Evolutionary conservation across 37 sponge, comb jelly and placozoan species (phyloP).

Genomic region (Tethya wilhelma): DNA sequence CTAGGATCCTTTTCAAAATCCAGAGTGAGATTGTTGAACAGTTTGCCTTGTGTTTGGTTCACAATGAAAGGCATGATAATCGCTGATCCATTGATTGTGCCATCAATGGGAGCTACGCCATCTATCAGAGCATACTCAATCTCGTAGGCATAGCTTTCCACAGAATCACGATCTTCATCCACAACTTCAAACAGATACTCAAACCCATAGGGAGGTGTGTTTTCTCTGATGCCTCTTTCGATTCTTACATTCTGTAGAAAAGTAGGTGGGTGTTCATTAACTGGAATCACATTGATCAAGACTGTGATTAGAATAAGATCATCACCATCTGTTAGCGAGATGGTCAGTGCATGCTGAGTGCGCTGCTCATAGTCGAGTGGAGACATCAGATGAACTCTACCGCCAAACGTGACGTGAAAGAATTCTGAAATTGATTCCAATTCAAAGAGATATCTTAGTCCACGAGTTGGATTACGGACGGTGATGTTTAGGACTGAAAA

Average conservation of each 20-base stretch:
- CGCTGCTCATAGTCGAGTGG: conserved; percentile 36
- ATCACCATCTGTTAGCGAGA: conserved; percentile 5
- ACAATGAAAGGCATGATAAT: conserved; percentile 23
- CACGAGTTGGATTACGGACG: conserved; percentile 11
- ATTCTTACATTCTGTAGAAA: background rate
- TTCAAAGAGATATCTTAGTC: conserved; percentile 13
- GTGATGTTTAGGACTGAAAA: conserved; percentile 22
- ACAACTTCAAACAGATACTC: conserved; percentile 3
- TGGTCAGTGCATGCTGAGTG: background rate
- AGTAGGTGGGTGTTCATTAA: conserved; percentile 44
- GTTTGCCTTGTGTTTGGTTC: background rate
- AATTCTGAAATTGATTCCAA: background rate
- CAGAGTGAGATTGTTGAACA: conserved; percentile 12
- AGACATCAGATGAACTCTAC: conserved; percentile 10
- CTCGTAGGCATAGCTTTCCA: background rate
- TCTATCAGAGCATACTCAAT: background rate
- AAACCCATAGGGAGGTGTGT: background rate
- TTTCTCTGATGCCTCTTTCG: conserved; percentile 4
- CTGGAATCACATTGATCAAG: conserved; percentile 31
- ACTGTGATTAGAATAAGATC: background rate
- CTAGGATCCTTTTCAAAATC: conserved; percentile 39
- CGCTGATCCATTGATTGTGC: background rate
- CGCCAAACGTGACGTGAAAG: conserved; percentile 10
- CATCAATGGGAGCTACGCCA: background rate
- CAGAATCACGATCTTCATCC: conserved; percentile 36